Conservation (phyloP, 37 sponge, comb jelly and placozoan genomes). For the Theonella swinhoei region DNA sequence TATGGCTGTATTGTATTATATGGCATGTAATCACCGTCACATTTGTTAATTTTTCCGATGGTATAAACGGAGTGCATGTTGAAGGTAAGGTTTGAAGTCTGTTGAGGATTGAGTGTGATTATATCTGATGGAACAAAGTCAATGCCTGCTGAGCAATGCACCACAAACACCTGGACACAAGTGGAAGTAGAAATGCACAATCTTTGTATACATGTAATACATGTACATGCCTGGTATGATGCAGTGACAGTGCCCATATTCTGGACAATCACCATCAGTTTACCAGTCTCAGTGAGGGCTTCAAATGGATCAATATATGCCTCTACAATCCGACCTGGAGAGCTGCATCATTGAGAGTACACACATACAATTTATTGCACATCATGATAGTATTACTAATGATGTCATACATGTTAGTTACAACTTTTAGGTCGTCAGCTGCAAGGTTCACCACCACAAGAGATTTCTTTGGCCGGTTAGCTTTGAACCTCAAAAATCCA, state of each 20-base stretch:
- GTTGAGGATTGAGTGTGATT: conserved; percentile 54
- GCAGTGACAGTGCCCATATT: conserved; percentile 75
- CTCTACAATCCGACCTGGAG: conserved; percentile 82
- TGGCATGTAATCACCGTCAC: conserved; percentile 44
- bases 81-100: conserved; percentile 54
- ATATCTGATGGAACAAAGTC: conserved; percentile 59
- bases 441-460: conserved; percentile 61
- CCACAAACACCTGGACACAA: conserved; percentile 55
- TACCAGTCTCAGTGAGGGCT: conserved; percentile 65
- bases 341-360: neutral
- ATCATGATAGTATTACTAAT: neutral
- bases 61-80: conserved; percentile 71
- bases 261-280: conserved; percentile 54
- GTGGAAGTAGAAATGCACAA: neutral
- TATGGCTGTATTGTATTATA: neutral
- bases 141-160: conserved; percentile 84
- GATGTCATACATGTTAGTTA: conserved; percentile 30
- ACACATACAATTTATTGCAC: neutral
- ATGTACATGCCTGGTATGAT: conserved; percentile 46
- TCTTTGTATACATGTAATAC: neutral
- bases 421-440: conserved; percentile 66
- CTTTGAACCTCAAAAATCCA: conserved; percentile 62
- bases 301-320: conserved; percentile 77
- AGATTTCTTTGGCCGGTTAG: conserved; percentile 32
- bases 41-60: conserved; percentile 66